phyloP scores from a whole-genome alignment of 2,888 invertebrate species.

The Drosophila nr. perissopoda region DNA sequence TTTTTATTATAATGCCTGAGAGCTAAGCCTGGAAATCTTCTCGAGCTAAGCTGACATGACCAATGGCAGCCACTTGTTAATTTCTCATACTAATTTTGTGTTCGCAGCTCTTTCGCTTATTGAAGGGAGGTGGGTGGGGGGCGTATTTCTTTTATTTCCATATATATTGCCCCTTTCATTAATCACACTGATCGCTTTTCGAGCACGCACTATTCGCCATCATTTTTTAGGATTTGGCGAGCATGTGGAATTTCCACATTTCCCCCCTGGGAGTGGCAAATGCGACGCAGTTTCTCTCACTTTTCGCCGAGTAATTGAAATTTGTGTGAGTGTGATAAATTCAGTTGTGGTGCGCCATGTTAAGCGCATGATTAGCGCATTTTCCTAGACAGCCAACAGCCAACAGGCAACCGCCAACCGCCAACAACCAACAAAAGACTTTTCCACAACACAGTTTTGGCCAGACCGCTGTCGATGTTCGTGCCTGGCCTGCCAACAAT shows the following conservation, averaged over 20 bases:
- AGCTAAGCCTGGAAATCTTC: conserved; percentile 47
- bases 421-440: conserved; percentile 1
- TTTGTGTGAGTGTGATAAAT: conserved; percentile 75
- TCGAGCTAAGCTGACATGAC: conserved; percentile 75
- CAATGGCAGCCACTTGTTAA: conserved; percentile 78
- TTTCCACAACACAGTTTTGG: conserved; percentile 24
- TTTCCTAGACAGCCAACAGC: conserved; percentile 42
- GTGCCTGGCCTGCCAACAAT: conserved; percentile 60
- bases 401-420: conserved; percentile 9
- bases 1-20: conserved; percentile 24
- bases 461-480: conserved; percentile 33
- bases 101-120: conserved; percentile 44
- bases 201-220: conserved; percentile 76
- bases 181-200: conserved; percentile 81
- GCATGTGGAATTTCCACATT: conserved; percentile 49
- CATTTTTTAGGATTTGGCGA: conserved; percentile 81
- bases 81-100: conserved; percentile 72
- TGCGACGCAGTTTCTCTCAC: conserved; percentile 45
- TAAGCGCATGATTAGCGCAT: conserved; percentile 78
- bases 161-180: conserved; percentile 67
- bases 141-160: conserved; percentile 10
- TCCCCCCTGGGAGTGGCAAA: conserved; percentile 22
- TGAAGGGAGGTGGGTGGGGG: conserved; percentile 1
- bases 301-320: conserved; percentile 66
- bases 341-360: conserved; percentile 52